These are phyloP conservation scores for Phylloscopus whistleri DNA, from an alignment of 2,113 vertebrate genomes.

Conservation along the genomic window DNA sequence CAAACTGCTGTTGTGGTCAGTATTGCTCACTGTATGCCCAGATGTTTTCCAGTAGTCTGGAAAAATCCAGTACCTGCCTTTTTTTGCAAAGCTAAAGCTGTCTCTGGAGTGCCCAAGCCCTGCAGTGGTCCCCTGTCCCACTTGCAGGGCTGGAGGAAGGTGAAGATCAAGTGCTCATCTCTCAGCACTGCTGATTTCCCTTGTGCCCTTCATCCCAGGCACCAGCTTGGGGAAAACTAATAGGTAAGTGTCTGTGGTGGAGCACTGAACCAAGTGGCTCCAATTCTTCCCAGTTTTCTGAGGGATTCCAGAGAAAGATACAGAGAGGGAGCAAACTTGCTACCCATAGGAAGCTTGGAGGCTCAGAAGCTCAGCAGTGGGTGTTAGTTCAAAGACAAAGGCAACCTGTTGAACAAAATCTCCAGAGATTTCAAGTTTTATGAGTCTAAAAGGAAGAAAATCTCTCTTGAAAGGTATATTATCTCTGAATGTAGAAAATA, in stretches of 20 bases:
- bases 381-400: background rate
- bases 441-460: background rate
- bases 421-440: background rate
- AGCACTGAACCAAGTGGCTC: background rate
- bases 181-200: background rate
- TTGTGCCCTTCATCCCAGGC: background rate
- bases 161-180: background rate
- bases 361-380: background rate
- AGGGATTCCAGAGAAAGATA: background rate
- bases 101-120: background rate
- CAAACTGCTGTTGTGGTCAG: background rate
- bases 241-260: background rate
- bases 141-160: background rate
- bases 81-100: background rate
- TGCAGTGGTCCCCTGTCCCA: background rate
- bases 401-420: background rate
- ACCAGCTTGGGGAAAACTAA: background rate
- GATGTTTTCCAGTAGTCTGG: background rate
- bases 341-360: background rate
- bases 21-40: background rate
- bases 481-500: background rate
- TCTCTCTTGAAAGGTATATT: background rate
- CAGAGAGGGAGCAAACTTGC: fast-evolving
- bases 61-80: background rate
- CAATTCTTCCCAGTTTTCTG: background rate